phyloP scores from a whole-genome alignment of 2,797 vertebrate species.

The Remorina albescens region DNA sequence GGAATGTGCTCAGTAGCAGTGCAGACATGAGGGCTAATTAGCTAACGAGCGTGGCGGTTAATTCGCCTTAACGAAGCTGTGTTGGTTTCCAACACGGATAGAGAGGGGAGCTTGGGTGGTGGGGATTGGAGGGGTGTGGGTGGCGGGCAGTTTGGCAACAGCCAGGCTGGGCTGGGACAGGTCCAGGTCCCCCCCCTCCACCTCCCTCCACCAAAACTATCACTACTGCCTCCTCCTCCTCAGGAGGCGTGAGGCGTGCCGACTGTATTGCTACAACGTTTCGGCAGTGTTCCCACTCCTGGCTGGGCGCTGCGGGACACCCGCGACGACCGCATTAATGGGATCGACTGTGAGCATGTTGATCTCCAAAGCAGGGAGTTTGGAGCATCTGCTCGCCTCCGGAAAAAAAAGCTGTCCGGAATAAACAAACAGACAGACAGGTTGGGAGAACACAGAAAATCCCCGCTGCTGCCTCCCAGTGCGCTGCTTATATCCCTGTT shows the following conservation, averaged over 20 bases:
- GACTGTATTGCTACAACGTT: conserved; percentile 68
- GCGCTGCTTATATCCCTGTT: conserved; percentile 60
- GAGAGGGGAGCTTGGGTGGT: conserved; percentile 61
- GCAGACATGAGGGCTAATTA: conserved; percentile 87
- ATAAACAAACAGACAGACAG: conserved; percentile 82
- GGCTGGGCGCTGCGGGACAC: conserved; percentile 73
- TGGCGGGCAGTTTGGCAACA: conserved; percentile 72
- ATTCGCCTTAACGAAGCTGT: conserved; percentile 87
- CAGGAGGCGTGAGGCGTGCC: conserved; percentile 65
- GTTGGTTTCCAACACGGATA: conserved; percentile 81
- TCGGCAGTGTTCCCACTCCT: conserved; percentile 72
- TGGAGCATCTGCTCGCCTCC: conserved; percentile 84
- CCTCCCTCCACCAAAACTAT: conserved; percentile 52
- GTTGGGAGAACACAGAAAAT: conserved; percentile 68
- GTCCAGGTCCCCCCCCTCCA: conserved; percentile 66
- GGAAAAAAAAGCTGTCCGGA: conserved; percentile 79
- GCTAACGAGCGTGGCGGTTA: conserved; percentile 87
- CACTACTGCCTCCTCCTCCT: conserved; percentile 47
- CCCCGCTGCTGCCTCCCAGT: conserved; percentile 63
- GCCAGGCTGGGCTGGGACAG: conserved; percentile 71
- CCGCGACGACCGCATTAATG: conserved; percentile 75
- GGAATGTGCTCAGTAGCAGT: conserved; percentile 82
- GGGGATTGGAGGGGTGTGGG: conserved; percentile 48
- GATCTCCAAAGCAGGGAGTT: conserved; percentile 78
- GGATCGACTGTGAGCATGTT: conserved; percentile 78